Conservation (phyloP, 2,888 invertebrate genomes). For the Glaucopsyche alexis region DNA sequence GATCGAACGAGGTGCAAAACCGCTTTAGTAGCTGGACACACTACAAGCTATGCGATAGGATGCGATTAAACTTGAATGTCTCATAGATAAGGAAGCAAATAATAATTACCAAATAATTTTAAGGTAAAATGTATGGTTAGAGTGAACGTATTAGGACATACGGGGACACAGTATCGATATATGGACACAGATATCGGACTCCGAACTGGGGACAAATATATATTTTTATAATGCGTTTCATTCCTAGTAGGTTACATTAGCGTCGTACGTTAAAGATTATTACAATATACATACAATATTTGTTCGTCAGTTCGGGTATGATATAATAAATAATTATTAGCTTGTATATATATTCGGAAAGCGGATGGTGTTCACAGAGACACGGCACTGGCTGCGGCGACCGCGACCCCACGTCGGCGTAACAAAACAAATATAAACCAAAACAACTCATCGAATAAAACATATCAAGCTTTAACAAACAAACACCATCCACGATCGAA, state of each 20-base stretch:
- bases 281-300: slow-evolving; percentile 36
- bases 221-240: neutral
- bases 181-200: slow-evolving; percentile 56
- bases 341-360: slow-evolving; percentile 70
- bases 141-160: slow-evolving; percentile 36
- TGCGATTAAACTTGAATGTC: slow-evolving; percentile 9
- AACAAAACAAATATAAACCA: slow-evolving; percentile 48
- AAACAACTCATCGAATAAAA: slow-evolving; percentile 64
- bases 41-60: slow-evolving; percentile 26
- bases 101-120: slow-evolving; percentile 30
- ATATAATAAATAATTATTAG: slow-evolving; percentile 54
- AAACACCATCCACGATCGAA: slow-evolving; percentile 80
- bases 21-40: slow-evolving; percentile 14
- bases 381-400: slow-evolving; percentile 57
- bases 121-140: slow-evolving; percentile 34
- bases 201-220: slow-evolving; percentile 65
- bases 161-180: slow-evolving; percentile 37
- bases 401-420: slow-evolving; percentile 54
- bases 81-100: slow-evolving; percentile 29
- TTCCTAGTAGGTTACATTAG: neutral
- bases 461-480: slow-evolving; percentile 63
- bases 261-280: neutral
- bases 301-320: slow-evolving; percentile 64
- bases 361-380: slow-evolving; percentile 78
- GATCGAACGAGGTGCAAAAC: neutral